These are phyloP conservation scores for Ptychochromis oligacanthus DNA, from an alignment of 2,113 vertebrate species.

Conservation along the genomic window DNA sequence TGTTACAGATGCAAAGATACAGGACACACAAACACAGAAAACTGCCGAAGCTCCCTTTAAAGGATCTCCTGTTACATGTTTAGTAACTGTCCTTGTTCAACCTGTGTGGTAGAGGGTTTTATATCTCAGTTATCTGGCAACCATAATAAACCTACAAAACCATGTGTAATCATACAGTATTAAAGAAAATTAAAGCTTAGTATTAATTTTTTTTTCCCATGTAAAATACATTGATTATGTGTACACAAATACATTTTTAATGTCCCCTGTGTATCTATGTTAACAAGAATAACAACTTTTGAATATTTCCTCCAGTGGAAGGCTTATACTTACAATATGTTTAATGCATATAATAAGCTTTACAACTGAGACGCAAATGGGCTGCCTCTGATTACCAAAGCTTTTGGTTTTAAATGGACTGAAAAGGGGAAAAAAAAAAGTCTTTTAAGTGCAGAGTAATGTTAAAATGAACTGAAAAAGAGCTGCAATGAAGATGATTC, in stretches of 20 bases:
- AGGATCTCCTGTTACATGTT: constrained; percentile 28
- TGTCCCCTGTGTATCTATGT: constrained; percentile 34
- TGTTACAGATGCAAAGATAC: constrained; percentile 42
- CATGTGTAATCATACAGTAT: constrained; percentile 27
- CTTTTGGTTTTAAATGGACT: constrained; percentile 27
- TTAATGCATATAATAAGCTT: neutral
- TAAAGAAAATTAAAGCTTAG: constrained; percentile 59
- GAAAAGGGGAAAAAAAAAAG: neutral
- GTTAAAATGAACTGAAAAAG: constrained; percentile 20
- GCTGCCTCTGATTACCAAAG: constrained; percentile 18
- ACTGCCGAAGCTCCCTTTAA: constrained; percentile 26
- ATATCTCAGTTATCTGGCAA: constrained; percentile 46
- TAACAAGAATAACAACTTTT: constrained; percentile 43
- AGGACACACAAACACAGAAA: constrained; percentile 45
- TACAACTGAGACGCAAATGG: constrained; percentile 6
- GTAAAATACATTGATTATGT: constrained; percentile 57
- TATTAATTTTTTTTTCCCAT: constrained; percentile 32
- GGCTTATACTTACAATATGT: constrained; percentile 12
- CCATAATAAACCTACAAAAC: constrained; percentile 12
- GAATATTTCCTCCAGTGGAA: constrained; percentile 24
- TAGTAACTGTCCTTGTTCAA: constrained; percentile 19
- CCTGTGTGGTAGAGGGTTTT: constrained; percentile 1
- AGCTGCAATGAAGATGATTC: constrained; percentile 17
- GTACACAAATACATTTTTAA: constrained; percentile 44
- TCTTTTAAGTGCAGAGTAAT: neutral